Conservation (phyloP, 2,888 invertebrate genomes). For the Apotomis betuletana region DNA sequence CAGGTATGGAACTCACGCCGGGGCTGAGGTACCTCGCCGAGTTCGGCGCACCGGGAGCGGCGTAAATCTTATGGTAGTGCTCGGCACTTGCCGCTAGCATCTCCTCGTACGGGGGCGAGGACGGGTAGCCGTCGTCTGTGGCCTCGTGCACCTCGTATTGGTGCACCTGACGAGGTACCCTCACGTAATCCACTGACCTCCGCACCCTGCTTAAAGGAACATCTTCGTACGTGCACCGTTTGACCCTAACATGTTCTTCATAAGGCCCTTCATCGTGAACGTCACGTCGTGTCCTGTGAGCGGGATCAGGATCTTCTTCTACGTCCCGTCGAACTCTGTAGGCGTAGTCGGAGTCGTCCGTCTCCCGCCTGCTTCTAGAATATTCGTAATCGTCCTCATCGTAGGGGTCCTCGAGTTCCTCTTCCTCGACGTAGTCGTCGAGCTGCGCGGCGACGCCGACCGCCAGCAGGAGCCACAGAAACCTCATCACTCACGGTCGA, state of each 20-base stretch:
- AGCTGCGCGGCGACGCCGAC: constrained; percentile 56
- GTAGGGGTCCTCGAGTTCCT: constrained; percentile 50
- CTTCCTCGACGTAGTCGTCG: constrained; percentile 67
- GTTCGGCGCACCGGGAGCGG: constrained; percentile 53
- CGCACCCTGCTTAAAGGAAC: constrained; percentile 48
- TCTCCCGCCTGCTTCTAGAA: not conserved
- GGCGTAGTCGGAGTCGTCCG: constrained; percentile 54
- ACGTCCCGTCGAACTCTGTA: constrained; percentile 57
- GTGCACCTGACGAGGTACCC: constrained; percentile 66
- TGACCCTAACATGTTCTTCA: constrained; percentile 67
- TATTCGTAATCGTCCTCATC: constrained; percentile 31
- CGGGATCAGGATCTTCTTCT: no score
- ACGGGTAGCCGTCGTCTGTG: constrained; percentile 61
- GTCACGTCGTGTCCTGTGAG: constrained; percentile 50
- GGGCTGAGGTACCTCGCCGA: constrained; percentile 55
- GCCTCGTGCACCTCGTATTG: constrained; percentile 76
- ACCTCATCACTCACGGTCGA: constrained; percentile 58
- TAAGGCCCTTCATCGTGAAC: constrained; percentile 59
- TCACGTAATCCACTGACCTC: constrained; percentile 55
- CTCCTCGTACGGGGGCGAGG: constrained; percentile 70
- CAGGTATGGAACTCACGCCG: constrained; percentile 54
- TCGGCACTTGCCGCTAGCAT: constrained; percentile 77
- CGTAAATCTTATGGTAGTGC: constrained; percentile 72
- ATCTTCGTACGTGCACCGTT: constrained; percentile 60
- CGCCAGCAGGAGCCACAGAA: constrained; percentile 61